Evolutionary conservation across 2,797 vertebrate genomes (phyloP), one percentile per base, ranked within the genome.

Genomic region (Microcaecilia unicolor): DNA sequence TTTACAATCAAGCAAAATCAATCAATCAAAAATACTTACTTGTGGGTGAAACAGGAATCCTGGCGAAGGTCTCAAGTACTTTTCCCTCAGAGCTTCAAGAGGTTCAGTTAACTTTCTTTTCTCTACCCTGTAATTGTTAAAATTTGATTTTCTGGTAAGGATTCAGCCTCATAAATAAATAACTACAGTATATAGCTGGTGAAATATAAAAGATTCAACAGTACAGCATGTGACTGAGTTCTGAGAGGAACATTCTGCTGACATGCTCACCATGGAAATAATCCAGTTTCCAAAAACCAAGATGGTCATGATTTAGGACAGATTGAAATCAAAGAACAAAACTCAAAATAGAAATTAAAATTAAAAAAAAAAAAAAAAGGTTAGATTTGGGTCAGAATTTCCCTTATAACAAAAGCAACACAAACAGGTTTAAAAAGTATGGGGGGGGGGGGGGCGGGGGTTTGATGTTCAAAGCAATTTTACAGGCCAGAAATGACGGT

Each of bases 31-130:
- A 77, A 72, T 71, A 84, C 83, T 83, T 85, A 99, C 96, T 91
- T 99, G 96, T 65, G 96, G 95, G 70, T 98, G 95, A 77, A 98
- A 97, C 69, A 99, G 85, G 79, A 98, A 97, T 55, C 93, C 92
- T 0, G 96, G 94, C 36, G 90, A 77, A 23, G 94, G 92, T 49
- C 94, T 90, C 91, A 99, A 95, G 80, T 96, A 98, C 70, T 98
- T 98, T 72, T 98, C 94, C 76, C 98, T 99, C 70, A 98, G 90
- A 77, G 86, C 86, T 85, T 98, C 93, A 75, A 98, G 92, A 64
- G 96, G 96, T 72, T 99, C 96, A 41, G 82, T 91, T 76, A 97
- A 84, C 70, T 98, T 99, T 89, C 96, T 94, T 81, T 99, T 99
- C 78, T 99, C 96, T 92, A 99, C 96, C 92, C 96, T 99, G 93